Percentiles rank a stretch among this genome's conserved stretches.
Evolutionary conservation across 1,140 invertebrate genomes (phyloP).

Genomic region (Lepidurus arcticus): DNA sequence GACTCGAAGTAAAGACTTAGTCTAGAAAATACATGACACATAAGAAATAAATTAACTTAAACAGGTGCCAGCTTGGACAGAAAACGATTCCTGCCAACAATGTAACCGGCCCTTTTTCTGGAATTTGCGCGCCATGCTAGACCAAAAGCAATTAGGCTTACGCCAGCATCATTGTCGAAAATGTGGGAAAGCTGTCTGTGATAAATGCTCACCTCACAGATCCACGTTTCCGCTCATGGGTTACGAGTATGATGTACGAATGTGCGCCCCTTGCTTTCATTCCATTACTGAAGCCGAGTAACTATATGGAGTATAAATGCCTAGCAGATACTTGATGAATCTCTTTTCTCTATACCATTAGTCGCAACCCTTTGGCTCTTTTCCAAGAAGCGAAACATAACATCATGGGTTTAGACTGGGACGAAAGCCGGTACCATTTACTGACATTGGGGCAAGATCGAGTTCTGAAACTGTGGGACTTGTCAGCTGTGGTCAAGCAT

Average conservation of each 20-base stretch:
- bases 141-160: constrained; percentile 78
- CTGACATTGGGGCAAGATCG: constrained; percentile 90
- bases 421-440: constrained; percentile 75
- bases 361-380: constrained; percentile 80
- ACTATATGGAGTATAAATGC: constrained; percentile 40
- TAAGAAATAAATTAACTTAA: constrained; percentile 36
- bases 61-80: constrained; percentile 86
- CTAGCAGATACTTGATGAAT: constrained; percentile 43
- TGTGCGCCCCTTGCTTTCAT: constrained; percentile 86
- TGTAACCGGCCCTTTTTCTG: constrained; percentile 95
- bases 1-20: constrained; percentile 61
- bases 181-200: constrained; percentile 92
- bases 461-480: constrained; percentile 44
- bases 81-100: constrained; percentile 86
- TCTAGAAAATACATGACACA: constrained; percentile 22
- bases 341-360: constrained; percentile 46
- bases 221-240: constrained; percentile 91
- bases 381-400: constrained; percentile 93
- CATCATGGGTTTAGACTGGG: constrained; percentile 79
- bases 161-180: constrained; percentile 81
- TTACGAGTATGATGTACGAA: constrained; percentile 93
- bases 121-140: constrained; percentile 97
- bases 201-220: constrained; percentile 79
- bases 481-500: constrained; percentile 2
- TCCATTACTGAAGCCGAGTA: constrained; percentile 79